A percentile compares a stretch with the other conserved stretches of the same genome.
These are phyloP conservation scores for Chionoecetes opilio DNA, from an alignment of 1,140 invertebrate genomes.

Conservation along the genomic window DNA sequence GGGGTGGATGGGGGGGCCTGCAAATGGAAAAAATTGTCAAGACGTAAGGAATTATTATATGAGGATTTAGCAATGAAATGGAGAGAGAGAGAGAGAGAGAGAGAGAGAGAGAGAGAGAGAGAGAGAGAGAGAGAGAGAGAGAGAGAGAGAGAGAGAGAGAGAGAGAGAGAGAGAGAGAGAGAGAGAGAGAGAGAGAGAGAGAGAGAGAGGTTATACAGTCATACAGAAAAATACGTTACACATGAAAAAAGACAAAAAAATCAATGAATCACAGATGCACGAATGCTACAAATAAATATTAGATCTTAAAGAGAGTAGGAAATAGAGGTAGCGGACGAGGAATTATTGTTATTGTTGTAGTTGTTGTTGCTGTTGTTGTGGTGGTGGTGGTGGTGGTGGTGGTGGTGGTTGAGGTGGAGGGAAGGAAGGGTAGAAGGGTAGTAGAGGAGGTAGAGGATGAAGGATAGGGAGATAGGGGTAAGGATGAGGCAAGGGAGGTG, in stretches of 20 bases:
- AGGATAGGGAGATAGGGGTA: neutral
- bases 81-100: neutral
- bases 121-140: slow-evolving; percentile 17
- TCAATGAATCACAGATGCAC: no score
- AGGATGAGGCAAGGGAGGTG: neutral
- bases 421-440: neutral
- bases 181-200: neutral
- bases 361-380: neutral
- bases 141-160: slow-evolving; percentile 8
- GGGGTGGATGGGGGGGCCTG: no score
- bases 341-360: no score
- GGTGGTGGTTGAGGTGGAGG: neutral
- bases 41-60: no score
- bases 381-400: neutral
- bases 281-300: no score
- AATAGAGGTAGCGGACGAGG: neutral
- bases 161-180: slow-evolving; percentile 9
- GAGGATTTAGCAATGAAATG: no score
- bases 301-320: neutral
- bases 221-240: neutral
- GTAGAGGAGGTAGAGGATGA: slow-evolving; percentile 27
- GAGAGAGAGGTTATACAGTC: neutral
- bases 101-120: slow-evolving; percentile 27
- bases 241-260: neutral
- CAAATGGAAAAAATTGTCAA: no score